These are phyloP conservation scores for Nasonia oneida DNA, from an alignment of 2,888 invertebrate genomes.

Conservation along the genomic window DNA sequence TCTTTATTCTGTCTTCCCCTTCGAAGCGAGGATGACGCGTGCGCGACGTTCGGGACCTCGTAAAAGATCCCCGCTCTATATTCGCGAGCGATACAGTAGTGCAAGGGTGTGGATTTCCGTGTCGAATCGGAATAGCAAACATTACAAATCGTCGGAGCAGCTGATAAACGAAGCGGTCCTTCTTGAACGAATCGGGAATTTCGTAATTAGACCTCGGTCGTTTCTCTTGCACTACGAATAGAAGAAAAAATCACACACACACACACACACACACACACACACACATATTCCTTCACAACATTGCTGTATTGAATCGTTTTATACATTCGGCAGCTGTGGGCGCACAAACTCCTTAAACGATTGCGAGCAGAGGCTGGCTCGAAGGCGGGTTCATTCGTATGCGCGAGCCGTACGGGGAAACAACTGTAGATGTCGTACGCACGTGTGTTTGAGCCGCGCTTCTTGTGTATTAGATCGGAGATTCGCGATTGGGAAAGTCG, in stretches of 20 bases:
- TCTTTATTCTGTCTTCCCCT: conserved; percentile 18
- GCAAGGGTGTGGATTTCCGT: not conserved
- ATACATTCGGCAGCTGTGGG: not conserved
- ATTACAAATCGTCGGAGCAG: not conserved
- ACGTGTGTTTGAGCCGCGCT: conserved; percentile 1
- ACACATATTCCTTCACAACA: too few relatives aligned
- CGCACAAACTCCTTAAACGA: not conserved
- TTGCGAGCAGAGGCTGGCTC: not conserved
- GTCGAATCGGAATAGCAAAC: not conserved
- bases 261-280: too few relatives aligned
- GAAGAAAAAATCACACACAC: too few relatives aligned
- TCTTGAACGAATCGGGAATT: not conserved
- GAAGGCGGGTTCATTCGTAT: conserved; percentile 23
- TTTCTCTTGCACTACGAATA: too few relatives aligned
- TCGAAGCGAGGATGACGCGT: conserved; percentile 20
- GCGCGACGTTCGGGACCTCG: not conserved
- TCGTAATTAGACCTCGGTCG: not conserved
- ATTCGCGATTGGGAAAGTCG: conserved; percentile 12
- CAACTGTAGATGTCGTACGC: conserved; percentile 34
- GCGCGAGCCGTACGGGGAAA: conserved; percentile 17
- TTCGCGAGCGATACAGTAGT: not conserved
- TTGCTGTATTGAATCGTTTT: not conserved
- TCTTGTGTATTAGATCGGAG: not conserved
- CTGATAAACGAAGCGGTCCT: not conserved
- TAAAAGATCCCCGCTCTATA: not conserved